Evolutionary conservation across 2,797 vertebrate genomes (phyloP), one percentile per base, ranked within the genome.

Genomic region (Cossypha dichroa): DNA sequence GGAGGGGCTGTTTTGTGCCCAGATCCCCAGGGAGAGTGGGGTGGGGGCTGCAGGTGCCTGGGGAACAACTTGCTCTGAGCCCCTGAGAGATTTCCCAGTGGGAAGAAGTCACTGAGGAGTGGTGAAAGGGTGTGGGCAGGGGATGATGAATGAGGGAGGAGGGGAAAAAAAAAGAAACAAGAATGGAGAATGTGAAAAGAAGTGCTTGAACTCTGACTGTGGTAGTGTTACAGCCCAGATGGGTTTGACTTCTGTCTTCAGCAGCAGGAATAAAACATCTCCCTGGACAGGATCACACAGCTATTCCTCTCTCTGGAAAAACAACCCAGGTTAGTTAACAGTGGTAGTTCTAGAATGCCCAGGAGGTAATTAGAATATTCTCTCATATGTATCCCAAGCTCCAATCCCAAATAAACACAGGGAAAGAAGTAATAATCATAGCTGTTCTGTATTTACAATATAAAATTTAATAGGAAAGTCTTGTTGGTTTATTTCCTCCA

Each of bases 121-220:
- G 33, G 52, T 55, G 48, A 59, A 88, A 55, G 59, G 48, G 11
- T 40, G 43, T 68, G 62, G 85, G 77, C 58, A 78, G 55, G 19
- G 70, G 33, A 89, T 95, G 96, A 95, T 94, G 88, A 94, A 97
- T 91, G 96, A 94, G 75, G 60, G 43, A 76, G 78, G 79, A 63
- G 49, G 46, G 46, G 4, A 4, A 23, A 74, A 67, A 67, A 66
- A 60, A 79, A 54, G 38, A 13, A 45, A 67, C 1, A 4, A 94
- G 79, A 76, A 81, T 45, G 22, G 85, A 49, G 85, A 79, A 87
- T 83, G 90, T 85, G 94, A 91, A 95, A 96, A 93, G 91, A 81
- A 94, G 45, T 3, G 88, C 33, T 83, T 89, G 93, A 87, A 87
- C 85, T 95, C 84, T 82, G 88, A 40, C 88, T 91, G 86, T 38